These are phyloP conservation scores for Callyntrura sp. DNA, from an alignment of 2,888 invertebrate species.

Conservation along the genomic window DNA sequence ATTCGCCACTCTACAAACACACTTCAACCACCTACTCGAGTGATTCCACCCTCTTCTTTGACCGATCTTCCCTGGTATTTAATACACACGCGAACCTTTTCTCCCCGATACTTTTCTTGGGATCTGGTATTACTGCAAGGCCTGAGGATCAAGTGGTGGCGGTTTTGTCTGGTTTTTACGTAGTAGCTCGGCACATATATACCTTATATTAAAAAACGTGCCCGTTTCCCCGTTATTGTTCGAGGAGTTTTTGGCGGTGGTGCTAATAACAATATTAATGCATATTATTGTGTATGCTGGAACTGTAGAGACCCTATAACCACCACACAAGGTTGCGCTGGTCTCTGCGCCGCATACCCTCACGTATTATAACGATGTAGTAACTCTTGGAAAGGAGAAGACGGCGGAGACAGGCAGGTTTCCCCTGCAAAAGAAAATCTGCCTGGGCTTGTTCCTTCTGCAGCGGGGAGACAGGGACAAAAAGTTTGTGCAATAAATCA, in stretches of 20 bases:
- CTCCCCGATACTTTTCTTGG: neutral
- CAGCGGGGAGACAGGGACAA: conserved; percentile 66
- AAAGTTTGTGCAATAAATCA: conserved; percentile 84
- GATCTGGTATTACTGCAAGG: neutral
- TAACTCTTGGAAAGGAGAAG: neutral
- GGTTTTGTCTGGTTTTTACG: neutral
- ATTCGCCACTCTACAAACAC: conserved; percentile 25
- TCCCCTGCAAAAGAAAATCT: conserved; percentile 41
- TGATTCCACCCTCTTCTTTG: conserved; percentile 53
- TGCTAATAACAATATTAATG: conserved; percentile 24
- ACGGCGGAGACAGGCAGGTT: conserved; percentile 53
- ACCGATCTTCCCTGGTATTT: neutral
- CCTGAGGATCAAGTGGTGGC: conserved; percentile 6
- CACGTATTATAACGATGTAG: conserved; percentile 30
- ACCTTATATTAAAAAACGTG: neutral
- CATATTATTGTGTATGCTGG: neutral
- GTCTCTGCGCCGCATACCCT: neutral
- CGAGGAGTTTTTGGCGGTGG: neutral
- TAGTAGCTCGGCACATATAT: neutral
- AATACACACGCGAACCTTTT: neutral
- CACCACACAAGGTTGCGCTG: neutral
- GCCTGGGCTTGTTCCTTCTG: neutral
- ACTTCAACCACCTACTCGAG: conserved; percentile 65
- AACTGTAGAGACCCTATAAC: neutral
- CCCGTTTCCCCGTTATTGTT: conserved; percentile 7